Percentiles rank a stretch among this genome's conserved stretches.
phyloP scores from a whole-genome alignment of 1,140 invertebrate species.

The Drosophila biarmipes region DNA sequence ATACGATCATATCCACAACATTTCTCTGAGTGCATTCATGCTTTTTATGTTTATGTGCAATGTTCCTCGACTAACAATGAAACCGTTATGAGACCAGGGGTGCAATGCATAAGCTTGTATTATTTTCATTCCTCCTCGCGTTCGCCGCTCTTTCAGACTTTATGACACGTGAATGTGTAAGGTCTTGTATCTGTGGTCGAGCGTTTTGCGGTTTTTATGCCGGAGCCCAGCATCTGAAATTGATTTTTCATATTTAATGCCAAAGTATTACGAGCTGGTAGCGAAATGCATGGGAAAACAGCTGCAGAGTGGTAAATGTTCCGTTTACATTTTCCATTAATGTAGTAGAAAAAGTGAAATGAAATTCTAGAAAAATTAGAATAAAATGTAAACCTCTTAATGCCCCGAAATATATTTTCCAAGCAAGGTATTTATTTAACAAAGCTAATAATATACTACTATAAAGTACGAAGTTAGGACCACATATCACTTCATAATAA shows the following conservation, averaged over 20 bases:
- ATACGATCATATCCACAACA: neutral
- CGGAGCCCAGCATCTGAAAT: conserved; percentile 50
- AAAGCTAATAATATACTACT: too few species aligned
- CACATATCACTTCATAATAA: neutral
- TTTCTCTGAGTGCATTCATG: neutral
- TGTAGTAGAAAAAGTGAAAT: neutral
- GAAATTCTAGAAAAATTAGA: neutral
- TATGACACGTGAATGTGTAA: conserved; percentile 22
- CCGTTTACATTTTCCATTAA: neutral
- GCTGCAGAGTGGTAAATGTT: neutral
- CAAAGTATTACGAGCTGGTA: conserved; percentile 14
- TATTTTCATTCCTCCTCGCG: conserved; percentile 20
- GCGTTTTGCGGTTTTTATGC: conserved; percentile 52
- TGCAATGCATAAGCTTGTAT: conserved; percentile 30
- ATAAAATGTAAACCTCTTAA: neutral
- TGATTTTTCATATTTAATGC: conserved; percentile 72
- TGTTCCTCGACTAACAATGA: conserved; percentile 28
- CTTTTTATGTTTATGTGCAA: conserved; percentile 1
- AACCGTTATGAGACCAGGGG: conserved; percentile 56
- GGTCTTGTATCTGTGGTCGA: conserved; percentile 34
- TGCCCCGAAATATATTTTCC: neutral
- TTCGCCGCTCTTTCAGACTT: neutral
- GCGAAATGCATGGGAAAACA: neutral
- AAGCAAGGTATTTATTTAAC: too few species aligned
- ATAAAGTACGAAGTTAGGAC: too few species aligned